These are phyloP conservation scores for Meleagris gallopavo DNA, from an alignment of 2,113 vertebrate species.

Conservation along the genomic window DNA sequence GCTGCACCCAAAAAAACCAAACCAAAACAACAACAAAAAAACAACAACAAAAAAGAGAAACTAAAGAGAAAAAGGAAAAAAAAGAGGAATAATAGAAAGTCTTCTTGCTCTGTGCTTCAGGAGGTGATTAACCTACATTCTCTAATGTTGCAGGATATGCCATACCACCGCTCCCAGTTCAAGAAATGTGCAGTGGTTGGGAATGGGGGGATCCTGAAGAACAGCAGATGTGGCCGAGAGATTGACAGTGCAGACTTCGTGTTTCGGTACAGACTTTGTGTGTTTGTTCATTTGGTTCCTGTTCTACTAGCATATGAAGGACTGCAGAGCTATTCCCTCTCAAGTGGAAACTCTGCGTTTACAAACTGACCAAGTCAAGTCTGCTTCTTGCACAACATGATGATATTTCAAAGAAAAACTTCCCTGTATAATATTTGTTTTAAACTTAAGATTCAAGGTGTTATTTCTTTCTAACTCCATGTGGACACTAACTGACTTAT, in stretches of 20 bases:
- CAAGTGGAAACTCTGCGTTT: fast-evolving
- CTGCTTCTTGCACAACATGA: background rate
- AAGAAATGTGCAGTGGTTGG: constrained; percentile 97
- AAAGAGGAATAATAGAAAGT: too few relatives aligned
- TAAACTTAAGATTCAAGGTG: background rate
- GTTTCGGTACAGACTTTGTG: constrained; percentile 82
- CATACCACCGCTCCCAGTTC: constrained; percentile 93
- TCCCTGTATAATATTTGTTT: background rate
- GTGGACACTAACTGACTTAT: background rate
- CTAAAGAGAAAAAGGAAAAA: background rate
- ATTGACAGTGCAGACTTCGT: constrained; percentile 95
- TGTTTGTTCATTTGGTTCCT: background rate
- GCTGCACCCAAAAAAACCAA: background rate
- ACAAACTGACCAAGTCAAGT: background rate
- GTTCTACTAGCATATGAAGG: background rate
- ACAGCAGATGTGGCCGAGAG: constrained; percentile 93
- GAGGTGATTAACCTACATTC: background rate
- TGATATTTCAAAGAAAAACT: fast-evolving
- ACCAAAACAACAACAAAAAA: too few relatives aligned
- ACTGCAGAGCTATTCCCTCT: background rate
- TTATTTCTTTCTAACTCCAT: background rate
- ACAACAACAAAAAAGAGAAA: too few relatives aligned
- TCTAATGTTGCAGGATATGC: constrained; percentile 88
- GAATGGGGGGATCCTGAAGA: constrained; percentile 96
- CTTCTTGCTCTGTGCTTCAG: fast-evolving